These are phyloP conservation scores for Spheniscus mendiculus DNA, from an alignment of 2,113 vertebrate genomes.

Conservation along the genomic window DNA sequence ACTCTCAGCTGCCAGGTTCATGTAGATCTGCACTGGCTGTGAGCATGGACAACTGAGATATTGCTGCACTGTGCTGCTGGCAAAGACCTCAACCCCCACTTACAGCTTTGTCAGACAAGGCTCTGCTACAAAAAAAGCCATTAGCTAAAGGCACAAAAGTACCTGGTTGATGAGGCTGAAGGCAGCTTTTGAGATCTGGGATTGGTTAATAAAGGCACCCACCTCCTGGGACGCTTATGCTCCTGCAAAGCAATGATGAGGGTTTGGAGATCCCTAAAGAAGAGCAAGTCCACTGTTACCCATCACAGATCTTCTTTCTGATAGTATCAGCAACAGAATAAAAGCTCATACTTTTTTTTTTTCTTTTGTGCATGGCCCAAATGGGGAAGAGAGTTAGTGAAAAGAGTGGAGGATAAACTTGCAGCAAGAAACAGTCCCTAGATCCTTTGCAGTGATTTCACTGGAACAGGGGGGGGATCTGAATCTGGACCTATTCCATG, in stretches of 20 bases:
- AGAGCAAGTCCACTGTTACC: not conserved
- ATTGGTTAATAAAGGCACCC: not conserved
- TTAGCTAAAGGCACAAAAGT: not conserved
- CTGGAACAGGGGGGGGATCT: not conserved
- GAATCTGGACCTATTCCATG: not conserved
- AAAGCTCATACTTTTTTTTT: not conserved
- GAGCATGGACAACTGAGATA: not conserved
- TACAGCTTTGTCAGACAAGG: not conserved
- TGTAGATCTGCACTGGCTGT: not conserved
- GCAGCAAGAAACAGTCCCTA: not conserved
- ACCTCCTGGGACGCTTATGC: not conserved
- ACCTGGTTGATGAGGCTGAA: not conserved
- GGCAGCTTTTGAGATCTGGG: not conserved
- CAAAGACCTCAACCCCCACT: not conserved
- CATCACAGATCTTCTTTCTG: not conserved
- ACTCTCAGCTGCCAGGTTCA: not conserved
- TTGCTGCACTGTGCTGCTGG: not conserved
- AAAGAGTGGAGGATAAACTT: not conserved
- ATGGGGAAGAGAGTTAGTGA: not conserved
- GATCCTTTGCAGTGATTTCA: not conserved
- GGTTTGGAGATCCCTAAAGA: not conserved
- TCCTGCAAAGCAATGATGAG: not conserved
- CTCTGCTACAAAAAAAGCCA: not conserved
- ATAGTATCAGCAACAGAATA: not conserved
- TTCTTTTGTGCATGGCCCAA: not conserved